Conservation (phyloP, 2,888 invertebrate genomes). For the Periphyllus acericola region DNA sequence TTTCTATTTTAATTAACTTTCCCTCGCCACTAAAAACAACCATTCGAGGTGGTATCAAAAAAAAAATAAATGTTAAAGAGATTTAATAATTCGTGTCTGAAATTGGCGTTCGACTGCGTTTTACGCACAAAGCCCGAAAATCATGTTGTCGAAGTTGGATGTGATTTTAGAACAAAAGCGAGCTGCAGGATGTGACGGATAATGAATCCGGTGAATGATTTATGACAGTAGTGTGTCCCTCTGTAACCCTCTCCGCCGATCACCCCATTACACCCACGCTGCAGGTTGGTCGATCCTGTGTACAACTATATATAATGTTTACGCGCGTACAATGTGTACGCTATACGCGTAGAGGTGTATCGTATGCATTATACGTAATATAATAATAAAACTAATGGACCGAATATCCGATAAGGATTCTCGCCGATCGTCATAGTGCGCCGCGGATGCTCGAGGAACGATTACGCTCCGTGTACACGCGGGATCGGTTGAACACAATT, state of each 20-base stretch:
- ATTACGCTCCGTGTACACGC: constrained; percentile 6
- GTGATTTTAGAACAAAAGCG: constrained; percentile 52
- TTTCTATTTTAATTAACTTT: not conserved
- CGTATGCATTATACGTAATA: constrained; percentile 8
- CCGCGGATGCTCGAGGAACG: constrained; percentile 52
- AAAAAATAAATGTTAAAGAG: not conserved
- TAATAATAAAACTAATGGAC: constrained; percentile 61
- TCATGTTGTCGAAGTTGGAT: constrained; percentile 30
- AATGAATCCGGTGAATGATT: constrained; percentile 59
- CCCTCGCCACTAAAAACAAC: constrained; percentile 7
- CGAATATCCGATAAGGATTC: constrained; percentile 60
- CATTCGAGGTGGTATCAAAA: not conserved
- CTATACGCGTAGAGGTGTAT: not conserved
- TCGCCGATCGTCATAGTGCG: constrained; percentile 45
- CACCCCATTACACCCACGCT: constrained; percentile 42
- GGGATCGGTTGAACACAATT: constrained; percentile 15
- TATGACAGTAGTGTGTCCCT: constrained; percentile 31
- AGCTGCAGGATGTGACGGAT: constrained; percentile 55
- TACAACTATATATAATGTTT: not conserved
- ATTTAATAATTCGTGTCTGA: constrained; percentile 11
- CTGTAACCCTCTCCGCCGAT: not conserved
- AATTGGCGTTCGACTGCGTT: constrained; percentile 28
- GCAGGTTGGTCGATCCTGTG: constrained; percentile 21
- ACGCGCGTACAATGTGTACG: not conserved
- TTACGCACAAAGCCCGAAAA: constrained; percentile 25